phyloP scores from a whole-genome alignment of 2,888 invertebrate genomes.

The Drosophila anomalipes region DNA sequence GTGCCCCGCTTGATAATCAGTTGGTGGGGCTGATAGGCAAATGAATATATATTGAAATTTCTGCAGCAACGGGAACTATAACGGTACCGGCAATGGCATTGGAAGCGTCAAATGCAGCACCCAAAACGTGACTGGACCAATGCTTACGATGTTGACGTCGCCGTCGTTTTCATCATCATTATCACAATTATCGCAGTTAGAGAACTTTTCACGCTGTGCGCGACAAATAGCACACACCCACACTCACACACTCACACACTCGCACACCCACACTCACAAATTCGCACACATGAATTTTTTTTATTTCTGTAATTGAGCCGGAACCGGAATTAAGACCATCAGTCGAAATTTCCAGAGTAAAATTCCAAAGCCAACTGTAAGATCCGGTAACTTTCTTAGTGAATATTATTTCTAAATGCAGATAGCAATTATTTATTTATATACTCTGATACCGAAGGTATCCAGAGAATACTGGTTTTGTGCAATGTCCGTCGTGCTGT shows the following conservation, averaged over 20 bases:
- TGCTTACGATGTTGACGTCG: conserved; percentile 40
- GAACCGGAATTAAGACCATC: background rate
- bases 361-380: background rate
- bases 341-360: background rate
- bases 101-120: conserved; percentile 2
- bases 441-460: background rate
- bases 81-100: background rate
- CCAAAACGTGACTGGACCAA: conserved; percentile 69
- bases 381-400: background rate
- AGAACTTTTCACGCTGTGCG: conserved; percentile 50
- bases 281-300: background rate
- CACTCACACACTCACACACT: conserved; percentile 4
- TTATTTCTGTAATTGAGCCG: background rate
- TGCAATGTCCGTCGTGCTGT: too few species aligned
- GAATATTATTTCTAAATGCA: background rate
- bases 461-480: too few species aligned
- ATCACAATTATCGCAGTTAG: background rate
- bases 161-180: conserved; percentile 1
- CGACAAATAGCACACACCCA: conserved; percentile 32
- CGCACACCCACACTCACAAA: background rate
- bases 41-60: background rate
- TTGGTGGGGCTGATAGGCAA: background rate
- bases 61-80: background rate
- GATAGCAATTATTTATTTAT: background rate
- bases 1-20: too few species aligned